Base-by-base conservation (phyloP, 2,888 invertebrate species). In the Pristionchus arcanus region DNA sequence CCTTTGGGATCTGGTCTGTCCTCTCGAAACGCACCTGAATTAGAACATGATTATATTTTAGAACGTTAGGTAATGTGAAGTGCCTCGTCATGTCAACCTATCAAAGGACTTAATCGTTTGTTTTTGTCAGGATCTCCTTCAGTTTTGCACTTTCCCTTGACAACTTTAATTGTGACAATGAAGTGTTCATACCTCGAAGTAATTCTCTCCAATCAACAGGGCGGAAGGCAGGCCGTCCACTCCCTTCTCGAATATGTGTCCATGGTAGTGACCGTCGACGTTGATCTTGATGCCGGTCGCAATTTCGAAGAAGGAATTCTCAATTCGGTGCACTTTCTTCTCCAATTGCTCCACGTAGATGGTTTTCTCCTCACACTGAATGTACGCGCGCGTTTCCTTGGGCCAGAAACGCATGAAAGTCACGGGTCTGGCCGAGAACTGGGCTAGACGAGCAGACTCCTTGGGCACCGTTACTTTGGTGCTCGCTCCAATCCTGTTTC, bases 311-410 rank as follows among this genome's bases (percentile, higher is more conserved):
- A 89, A 84, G n/a, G 89, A 49, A 28, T 90, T 85, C 63, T 92
- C 90, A 68, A 92, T 81, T 49, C 90, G 87, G 66, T 90, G 90
- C 49, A 90, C 53, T 28, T 85, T 77, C 68, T 84, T 85, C 71
- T 92, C 91, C 81, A 89, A 89, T 83, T 92, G 86, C 34, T 92
- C 91, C 59, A 91, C 90, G 68, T 87, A 90, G 85, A 94, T 90
- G 83, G 93, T 93, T 84, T 92, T 92, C 90, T 94, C 93, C 85
- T 93, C 92, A 53, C 92, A 74, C 77, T 93, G 92, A 37, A 90
- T 88, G 89, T 91, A 93, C 81, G 91, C 91, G n/a, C 92, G 91
- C 31, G 91, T 87, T 53, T 91, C 86, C 77, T 90, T 90, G 19
- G 91, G 81, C 91, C 92, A 93, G 77, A 90, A 88, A 74, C 92